A percentile compares a stretch with the other conserved stretches of the same genome.
Conservation (phyloP, 2,113 vertebrate genomes). For the Tringa solitaria region DNA sequence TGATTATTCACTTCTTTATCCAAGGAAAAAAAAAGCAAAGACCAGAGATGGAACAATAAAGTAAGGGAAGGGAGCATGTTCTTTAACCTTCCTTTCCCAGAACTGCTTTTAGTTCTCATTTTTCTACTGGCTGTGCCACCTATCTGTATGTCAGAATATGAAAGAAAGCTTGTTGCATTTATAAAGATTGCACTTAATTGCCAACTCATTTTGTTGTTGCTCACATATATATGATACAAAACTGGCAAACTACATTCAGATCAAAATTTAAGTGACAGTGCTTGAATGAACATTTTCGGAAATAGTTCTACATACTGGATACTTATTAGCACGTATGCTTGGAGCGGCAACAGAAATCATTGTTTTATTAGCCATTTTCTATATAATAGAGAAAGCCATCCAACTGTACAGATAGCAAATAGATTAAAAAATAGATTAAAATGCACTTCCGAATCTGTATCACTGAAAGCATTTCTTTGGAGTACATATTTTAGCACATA, state of each 20-base stretch:
- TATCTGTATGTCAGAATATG: neutral
- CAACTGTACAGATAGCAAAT: neutral
- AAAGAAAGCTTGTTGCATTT: neutral
- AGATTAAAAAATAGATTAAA: neutral
- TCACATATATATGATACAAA: neutral
- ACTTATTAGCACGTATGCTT: neutral
- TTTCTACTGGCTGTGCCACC: neutral
- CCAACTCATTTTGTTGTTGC: neutral
- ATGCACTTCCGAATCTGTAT: neutral
- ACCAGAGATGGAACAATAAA: neutral
- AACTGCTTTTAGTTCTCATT: neutral
- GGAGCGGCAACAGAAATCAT: neutral
- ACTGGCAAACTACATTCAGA: neutral
- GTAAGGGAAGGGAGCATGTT: neutral
- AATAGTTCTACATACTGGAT: neutral
- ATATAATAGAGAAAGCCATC: neutral
- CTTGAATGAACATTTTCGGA: neutral
- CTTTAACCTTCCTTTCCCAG: neutral
- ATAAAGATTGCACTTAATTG: neutral
- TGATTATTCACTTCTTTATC: neutral
- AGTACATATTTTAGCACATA: neutral
- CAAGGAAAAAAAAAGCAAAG: neutral
- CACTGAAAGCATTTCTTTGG: neutral
- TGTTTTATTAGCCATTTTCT: neutral
- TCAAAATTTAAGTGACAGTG: neutral